These are phyloP conservation scores for Acrocephalus scirpaceus DNA, from an alignment of 2,797 vertebrate genomes.

Conservation along the genomic window DNA sequence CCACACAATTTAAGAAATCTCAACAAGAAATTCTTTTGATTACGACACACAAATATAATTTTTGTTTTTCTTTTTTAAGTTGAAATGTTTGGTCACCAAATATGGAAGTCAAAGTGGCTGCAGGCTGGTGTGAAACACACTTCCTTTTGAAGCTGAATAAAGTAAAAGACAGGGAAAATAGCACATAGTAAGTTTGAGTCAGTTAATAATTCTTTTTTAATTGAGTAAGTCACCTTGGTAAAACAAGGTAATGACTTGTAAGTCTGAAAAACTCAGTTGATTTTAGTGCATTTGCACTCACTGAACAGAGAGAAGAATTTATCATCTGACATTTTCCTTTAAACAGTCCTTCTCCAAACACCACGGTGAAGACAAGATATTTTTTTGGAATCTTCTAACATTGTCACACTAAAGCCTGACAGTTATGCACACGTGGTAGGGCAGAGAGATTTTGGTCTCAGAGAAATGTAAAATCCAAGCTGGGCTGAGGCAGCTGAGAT, in stretches of 20 bases:
- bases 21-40: neutral
- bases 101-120: neutral
- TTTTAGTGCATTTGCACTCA: neutral
- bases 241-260: neutral
- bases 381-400: neutral
- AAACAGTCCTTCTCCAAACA: neutral
- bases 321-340: neutral
- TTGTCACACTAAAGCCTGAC: neutral
- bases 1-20: neutral
- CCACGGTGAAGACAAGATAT: neutral
- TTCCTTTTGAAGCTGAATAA: neutral
- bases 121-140: neutral
- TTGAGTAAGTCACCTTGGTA: neutral
- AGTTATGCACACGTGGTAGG: neutral
- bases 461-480: neutral
- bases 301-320: neutral
- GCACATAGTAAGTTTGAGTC: neutral
- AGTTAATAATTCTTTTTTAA: neutral
- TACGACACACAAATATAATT: fast-evolving
- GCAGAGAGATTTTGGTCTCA: neutral
- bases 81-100: neutral
- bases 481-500: neutral
- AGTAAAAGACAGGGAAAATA: neutral
- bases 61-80: neutral
- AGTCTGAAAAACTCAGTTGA: neutral